Evolutionary conservation across 2,113 vertebrate species (phyloP), one percentile per base, ranked within the genome.

Genomic region (Himantopus leucocephalus): DNA sequence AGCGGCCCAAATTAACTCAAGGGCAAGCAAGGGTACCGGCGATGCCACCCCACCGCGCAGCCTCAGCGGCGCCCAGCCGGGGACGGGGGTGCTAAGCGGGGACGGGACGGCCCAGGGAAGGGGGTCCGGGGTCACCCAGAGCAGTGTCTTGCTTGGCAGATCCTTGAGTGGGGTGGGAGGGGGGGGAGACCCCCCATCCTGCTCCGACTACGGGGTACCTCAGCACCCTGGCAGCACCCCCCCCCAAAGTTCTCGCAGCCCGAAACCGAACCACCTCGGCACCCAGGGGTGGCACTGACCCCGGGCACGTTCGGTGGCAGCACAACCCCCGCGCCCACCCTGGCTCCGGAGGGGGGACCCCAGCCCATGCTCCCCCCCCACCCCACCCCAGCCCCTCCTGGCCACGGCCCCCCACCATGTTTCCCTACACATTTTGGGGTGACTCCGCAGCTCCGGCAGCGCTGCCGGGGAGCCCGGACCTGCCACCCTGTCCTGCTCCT

Each of bases 1-100:
- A 64, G 59, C 75, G 4, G 98, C 97, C 98, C 98, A 92, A 98
- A 98, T 98, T 98, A 98, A 98, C 98, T 98, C 98, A 98, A 98
- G 98, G 98, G 92, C 98, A 98, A 97, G 94, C 98, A 98, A 98
- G 98, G 98, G 98, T 98, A 98, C 74, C 21, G 3, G 74, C 34
- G 32, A 55, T 60, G 89, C 60, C 67, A 3, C 75, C 37, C 52
- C 27, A 7, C 66, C 5, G 5, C 29, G 7, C 15, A 6, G 70
- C 68, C 59, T 63, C 64, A 8, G 2, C 53, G 85, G 74, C 84
- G 3, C 80, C 82, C 60, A 11, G 62, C 32, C 10, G 20, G 27
- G 53, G 45, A 43, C 24, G 1, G 21, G 64, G 41, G 29, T 11
- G 75, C 14, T 64, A 1, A 9, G 21, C 0, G 1, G 35, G 30